Percentiles rank a stretch among this genome's conserved stretches.
Conservation (phyloP, 1,140 invertebrate genomes). For the Drosophila grimshawi region DNA sequence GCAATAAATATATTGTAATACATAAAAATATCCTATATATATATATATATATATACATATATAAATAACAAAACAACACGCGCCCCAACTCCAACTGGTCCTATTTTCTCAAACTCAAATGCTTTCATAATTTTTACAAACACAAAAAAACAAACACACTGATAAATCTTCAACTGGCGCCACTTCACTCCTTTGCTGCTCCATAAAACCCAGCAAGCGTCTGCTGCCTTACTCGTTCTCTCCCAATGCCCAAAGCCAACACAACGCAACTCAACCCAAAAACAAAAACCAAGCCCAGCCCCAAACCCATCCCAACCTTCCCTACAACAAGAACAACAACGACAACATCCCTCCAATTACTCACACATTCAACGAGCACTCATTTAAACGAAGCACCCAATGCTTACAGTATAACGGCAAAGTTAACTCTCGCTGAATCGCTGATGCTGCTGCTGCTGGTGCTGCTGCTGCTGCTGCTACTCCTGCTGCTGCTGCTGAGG, state of each 20-base stretch:
- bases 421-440: slow-evolving; percentile 67
- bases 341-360: slow-evolving; percentile 74
- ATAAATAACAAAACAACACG: slow-evolving; percentile 57
- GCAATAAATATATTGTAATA: background rate
- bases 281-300: slow-evolving; percentile 1
- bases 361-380: slow-evolving; percentile 82
- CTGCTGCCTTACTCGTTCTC: slow-evolving; percentile 33
- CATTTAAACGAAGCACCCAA: slow-evolving; percentile 82
- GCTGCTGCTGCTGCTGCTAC: slow-evolving; percentile 8
- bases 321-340: slow-evolving; percentile 28
- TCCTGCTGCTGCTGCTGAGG: slow-evolving; percentile 4
- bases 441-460: slow-evolving; percentile 11
- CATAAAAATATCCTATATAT: background rate
- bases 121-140: slow-evolving; percentile 70
- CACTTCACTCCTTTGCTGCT: slow-evolving; percentile 67
- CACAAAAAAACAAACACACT: slow-evolving; percentile 16
- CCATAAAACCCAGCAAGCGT: slow-evolving; percentile 66
- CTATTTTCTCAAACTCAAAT: slow-evolving; percentile 73
- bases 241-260: no score
- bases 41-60: slow-evolving; percentile 13
- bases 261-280: no score
- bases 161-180: slow-evolving; percentile 77
- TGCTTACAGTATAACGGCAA: slow-evolving; percentile 76
- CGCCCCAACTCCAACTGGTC: slow-evolving; percentile 32
- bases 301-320: slow-evolving; percentile 7